A percentile compares a stretch with the other conserved stretches of the same genome.
Conservation (phyloP, 2,888 invertebrate genomes). For the Coelogynopora nodosa region DNA sequence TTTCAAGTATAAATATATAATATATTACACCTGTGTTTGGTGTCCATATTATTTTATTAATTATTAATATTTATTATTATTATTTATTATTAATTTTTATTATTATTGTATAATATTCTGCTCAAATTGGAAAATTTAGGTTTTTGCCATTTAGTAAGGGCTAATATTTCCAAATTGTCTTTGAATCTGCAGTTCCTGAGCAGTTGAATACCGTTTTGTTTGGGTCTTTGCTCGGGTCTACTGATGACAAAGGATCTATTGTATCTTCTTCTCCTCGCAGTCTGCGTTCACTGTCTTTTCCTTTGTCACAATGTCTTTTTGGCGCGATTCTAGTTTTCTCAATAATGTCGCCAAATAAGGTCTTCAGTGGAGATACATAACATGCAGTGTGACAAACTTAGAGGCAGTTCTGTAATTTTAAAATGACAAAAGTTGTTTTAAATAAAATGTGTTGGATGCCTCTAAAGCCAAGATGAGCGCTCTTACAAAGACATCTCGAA, state of each 20-base stretch:
- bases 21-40: too few relatives aligned
- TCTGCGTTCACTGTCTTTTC: neutral
- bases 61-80: too few relatives aligned
- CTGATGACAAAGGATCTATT: too few relatives aligned
- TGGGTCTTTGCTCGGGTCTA: neutral
- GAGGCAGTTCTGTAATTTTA: constrained; percentile 7
- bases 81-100: too few relatives aligned
- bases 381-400: constrained; percentile 23
- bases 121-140: too few relatives aligned
- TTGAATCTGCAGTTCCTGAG: neutral
- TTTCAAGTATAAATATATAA: too few relatives aligned
- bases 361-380: neutral
- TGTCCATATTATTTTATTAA: too few relatives aligned
- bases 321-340: neutral
- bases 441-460: constrained; percentile 16
- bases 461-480: neutral
- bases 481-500: constrained; percentile 18
- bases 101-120: too few relatives aligned
- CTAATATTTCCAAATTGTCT: neutral
- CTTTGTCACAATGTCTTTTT: constrained; percentile 12
- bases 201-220: constrained; percentile 23
- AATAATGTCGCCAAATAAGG: neutral
- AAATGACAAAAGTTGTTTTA: neutral
- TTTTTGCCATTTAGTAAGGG: constrained; percentile 3
- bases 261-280: constrained; percentile 1